Conservation (phyloP, 1,140 invertebrate species). For the Solenopsis invicta region DNA sequence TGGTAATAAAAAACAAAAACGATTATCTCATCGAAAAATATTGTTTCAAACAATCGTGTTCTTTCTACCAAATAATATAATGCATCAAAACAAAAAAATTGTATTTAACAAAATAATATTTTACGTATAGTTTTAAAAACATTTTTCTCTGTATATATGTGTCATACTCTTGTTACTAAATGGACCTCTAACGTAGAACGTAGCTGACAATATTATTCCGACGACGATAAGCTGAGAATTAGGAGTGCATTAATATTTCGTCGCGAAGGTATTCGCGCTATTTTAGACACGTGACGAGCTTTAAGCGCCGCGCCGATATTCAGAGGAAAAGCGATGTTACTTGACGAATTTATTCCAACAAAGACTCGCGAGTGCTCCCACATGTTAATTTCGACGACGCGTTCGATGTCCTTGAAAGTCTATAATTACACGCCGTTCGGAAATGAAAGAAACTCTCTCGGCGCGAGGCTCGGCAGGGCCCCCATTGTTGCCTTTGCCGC, state of each 20-base stretch:
- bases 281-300: conserved; percentile 1
- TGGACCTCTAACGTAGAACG: background rate
- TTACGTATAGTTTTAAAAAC: no score
- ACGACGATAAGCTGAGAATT: background rate
- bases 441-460: conserved; percentile 65
- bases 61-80: no score
- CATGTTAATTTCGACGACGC: conserved; percentile 56
- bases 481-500: conserved; percentile 3
- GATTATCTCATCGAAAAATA: no score
- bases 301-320: conserved; percentile 4
- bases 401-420: conserved; percentile 51
- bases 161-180: background rate
- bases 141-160: no score
- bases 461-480: background rate
- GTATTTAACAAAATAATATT: no score
- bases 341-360: conserved; percentile 26
- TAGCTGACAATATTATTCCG: background rate
- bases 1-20: no score
- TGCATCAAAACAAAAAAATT: no score
- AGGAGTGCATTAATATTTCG: conserved; percentile 30
- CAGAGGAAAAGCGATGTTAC: background rate
- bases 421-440: conserved; percentile 60
- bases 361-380: conserved; percentile 1
- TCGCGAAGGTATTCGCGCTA: conserved; percentile 9
- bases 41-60: no score